A percentile compares a stretch with the other conserved stretches of the same genome.
Evolutionary conservation across 2,888 invertebrate genomes (phyloP).

Genomic region (Perizoma affinitatum): DNA sequence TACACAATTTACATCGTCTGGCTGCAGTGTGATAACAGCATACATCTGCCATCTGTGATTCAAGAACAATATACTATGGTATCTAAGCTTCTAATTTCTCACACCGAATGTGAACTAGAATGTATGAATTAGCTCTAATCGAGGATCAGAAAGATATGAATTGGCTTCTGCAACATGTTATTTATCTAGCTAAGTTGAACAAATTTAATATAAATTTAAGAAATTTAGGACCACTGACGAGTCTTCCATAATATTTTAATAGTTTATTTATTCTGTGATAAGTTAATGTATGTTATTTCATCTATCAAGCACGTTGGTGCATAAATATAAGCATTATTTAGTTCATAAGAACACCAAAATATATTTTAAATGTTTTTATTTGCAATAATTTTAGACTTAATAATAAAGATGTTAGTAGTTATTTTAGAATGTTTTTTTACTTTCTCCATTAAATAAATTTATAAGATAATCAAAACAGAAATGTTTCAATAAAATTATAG

Average conservation of each 20-base stretch:
- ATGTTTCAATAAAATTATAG: no score
- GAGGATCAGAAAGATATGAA: no score
- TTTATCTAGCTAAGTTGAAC: not conserved
- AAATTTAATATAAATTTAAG: not conserved
- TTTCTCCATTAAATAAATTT: no score
- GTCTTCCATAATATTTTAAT: constrained; percentile 37
- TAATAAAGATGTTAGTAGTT: constrained; percentile 16
- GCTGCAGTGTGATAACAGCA: no score
- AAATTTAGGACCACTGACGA: constrained; percentile 21
- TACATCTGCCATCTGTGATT: no score
- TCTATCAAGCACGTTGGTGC: constrained; percentile 8
- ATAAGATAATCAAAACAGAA: no score
- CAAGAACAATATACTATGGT: no score
- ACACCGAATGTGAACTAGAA: no score
- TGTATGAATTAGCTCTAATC: not conserved
- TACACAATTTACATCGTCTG: no score
- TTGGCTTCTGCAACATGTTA: not conserved
- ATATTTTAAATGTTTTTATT: constrained; percentile 15
- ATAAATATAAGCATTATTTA: constrained; percentile 19
- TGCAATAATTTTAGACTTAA: constrained; percentile 14
- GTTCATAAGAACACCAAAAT: constrained; percentile 34
- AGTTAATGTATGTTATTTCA: constrained; percentile 18
- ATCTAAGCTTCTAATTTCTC: no score
- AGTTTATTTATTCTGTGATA: constrained; percentile 36
- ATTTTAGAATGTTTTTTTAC: not conserved